Evolutionary conservation across 2,888 invertebrate genomes (phyloP), one percentile per base, ranked within the genome.

Genomic region (Volucella inanis): DNA sequence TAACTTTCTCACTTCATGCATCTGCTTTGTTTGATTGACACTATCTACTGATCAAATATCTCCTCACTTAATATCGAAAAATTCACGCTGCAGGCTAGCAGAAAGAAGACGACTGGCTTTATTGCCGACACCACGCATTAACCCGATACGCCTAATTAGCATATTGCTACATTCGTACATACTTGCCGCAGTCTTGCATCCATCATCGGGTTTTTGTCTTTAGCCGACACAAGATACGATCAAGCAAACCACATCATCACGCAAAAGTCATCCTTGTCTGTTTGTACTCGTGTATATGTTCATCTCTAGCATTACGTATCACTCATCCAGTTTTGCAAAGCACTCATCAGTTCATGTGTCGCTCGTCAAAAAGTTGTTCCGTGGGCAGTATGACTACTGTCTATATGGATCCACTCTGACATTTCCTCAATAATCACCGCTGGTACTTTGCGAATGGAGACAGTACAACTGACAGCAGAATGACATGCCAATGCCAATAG

Each of bases 401-500:
- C 85, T 81, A 81, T 85, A 85, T 72, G 85, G 76, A 77, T 85
- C 81, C 77, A 81, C 71, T 85, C 85, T 72, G 85, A 64, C 85
- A 85, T 76, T 85, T 81, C 85, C 85, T 85, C 76, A 81, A 85
- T 85, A 85, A 85, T 62, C 72, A 52, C 57, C 67, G 43, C 62
- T 31, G 39, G 68, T 39, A 41, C 49, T 59, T 54, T 57, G 62
- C n/a, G 62, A 59, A 57, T 72, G 57, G 12, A 67, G 65, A 72
- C 79, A 65, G 64, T 49, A 11, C 55, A 41, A 38, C 54, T 67
- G 81, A 77, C 81, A 81, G 52, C 22, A 43, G 85, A 81, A 71
- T 85, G 85, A 81, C 85, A 77, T 72, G 6, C 6, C 6, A 6
- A 85, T 85, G 85, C 81, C 81, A 85, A 81, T 85, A 81, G 85